These are phyloP conservation scores for Miniopterus natalensis DNA, from an alignment of 2,113 vertebrate genomes.

Conservation along the genomic window DNA sequence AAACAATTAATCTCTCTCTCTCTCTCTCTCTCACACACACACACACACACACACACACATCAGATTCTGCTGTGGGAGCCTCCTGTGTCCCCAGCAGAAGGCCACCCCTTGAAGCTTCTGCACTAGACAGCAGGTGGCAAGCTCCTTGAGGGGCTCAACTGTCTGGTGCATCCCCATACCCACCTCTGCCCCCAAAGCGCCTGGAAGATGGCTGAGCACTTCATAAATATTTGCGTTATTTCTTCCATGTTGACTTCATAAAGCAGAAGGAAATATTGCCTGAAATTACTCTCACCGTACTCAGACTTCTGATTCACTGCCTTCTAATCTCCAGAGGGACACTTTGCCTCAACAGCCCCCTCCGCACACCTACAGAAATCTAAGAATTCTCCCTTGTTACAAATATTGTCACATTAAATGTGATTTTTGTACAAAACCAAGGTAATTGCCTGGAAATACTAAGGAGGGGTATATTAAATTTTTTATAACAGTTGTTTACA, in stretches of 20 bases:
- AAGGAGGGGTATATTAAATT: neutral
- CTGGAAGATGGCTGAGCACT: neutral
- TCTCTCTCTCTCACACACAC: neutral
- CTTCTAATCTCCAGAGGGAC: conserved; percentile 67
- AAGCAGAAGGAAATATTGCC: conserved; percentile 61
- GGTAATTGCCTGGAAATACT: conserved; percentile 47
- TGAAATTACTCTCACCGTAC: conserved; percentile 78
- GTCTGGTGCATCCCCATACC: rapidly evolving
- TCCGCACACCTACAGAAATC: neutral
- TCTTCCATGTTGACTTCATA: neutral
- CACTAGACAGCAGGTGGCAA: rapidly evolving
- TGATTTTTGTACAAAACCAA: conserved; percentile 58
- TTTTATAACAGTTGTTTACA: conserved; percentile 11
- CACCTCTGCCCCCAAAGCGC: neutral
- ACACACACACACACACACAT: neutral
- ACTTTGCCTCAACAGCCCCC: neutral
- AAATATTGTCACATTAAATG: conserved; percentile 39
- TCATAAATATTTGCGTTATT: conserved; percentile 36
- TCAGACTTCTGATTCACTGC: conserved; percentile 62
- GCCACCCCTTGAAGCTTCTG: too few relatives aligned
- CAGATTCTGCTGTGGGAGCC: neutral
- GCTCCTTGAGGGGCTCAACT: neutral
- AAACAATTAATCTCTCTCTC: neutral
- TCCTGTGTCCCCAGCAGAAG: neutral
- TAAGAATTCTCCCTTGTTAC: neutral